Evolutionary conservation across 1,140 invertebrate genomes (phyloP).

Genomic region (Mya arenaria): DNA sequence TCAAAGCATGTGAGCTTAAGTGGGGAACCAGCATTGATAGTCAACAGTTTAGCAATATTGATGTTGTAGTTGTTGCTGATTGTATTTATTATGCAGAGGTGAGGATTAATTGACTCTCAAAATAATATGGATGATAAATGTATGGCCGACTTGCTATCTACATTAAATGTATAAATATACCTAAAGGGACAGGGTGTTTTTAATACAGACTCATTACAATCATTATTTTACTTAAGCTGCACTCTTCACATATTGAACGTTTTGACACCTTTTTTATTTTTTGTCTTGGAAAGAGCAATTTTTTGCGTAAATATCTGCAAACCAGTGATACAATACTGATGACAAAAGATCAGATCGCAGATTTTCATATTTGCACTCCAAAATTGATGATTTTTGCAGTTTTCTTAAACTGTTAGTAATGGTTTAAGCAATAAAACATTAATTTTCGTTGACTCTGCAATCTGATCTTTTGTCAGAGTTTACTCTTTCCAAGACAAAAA

Average conservation of each 20-base stretch:
- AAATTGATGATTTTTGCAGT: too few relatives aligned
- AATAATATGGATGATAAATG: background rate
- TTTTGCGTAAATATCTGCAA: too few relatives aligned
- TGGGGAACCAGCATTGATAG: slow-evolving; percentile 82
- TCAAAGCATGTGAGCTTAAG: slow-evolving; percentile 82
- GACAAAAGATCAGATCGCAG: too few relatives aligned
- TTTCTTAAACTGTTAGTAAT: too few relatives aligned
- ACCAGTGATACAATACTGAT: too few relatives aligned
- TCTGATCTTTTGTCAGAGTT: too few relatives aligned
- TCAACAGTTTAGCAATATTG: slow-evolving; percentile 80
- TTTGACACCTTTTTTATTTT: background rate
- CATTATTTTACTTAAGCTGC: slow-evolving; percentile 66
- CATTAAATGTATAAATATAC: slow-evolving; percentile 69
- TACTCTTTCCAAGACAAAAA: too few relatives aligned
- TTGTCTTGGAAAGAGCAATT: background rate
- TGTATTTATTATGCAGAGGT: slow-evolving; percentile 87
- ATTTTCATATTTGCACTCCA: too few relatives aligned
- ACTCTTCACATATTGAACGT: background rate
- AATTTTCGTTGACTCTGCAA: too few relatives aligned
- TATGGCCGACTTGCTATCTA: background rate
- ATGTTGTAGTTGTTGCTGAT: slow-evolving; percentile 87
- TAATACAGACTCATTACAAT: slow-evolving; percentile 61
- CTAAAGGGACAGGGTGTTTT: slow-evolving; percentile 68
- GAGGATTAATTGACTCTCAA: background rate
- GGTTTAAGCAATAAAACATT: too few relatives aligned